A percentile compares a stretch with the other conserved stretches of the same genome.
Conservation (phyloP, 2,113 vertebrate species). For the Fregata magnificens region DNA sequence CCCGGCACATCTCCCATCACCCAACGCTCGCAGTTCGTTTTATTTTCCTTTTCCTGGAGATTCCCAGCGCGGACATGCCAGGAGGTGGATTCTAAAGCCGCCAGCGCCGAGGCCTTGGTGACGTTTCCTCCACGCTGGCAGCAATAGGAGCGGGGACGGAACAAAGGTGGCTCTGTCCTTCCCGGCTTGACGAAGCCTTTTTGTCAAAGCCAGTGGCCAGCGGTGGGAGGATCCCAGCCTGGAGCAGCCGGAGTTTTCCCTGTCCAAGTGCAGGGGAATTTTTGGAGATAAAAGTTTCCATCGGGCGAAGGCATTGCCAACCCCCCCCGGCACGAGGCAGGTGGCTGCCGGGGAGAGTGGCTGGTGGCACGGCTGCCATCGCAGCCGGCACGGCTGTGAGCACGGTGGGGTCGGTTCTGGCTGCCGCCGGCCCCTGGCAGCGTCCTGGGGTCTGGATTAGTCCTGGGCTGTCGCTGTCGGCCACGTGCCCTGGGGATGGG, state of each 20-base stretch:
- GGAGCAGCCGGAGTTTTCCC: not conserved
- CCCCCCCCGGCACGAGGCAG: not conserved
- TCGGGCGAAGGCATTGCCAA: not conserved
- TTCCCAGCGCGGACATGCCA: not conserved
- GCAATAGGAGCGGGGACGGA: not conserved
- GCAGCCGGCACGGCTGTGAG: not conserved
- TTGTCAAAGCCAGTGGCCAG: not conserved
- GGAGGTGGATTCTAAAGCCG: not conserved
- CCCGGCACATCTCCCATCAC: not conserved
- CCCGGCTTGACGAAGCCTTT: not conserved
- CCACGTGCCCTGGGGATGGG: not conserved
- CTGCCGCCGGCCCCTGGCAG: not conserved
- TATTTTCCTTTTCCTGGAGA: not conserved
- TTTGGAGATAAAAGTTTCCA: not conserved
- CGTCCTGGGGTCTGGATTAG: not conserved
- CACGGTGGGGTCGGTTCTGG: too few relatives aligned
- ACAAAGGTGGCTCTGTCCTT: not conserved
- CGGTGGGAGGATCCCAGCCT: not conserved
- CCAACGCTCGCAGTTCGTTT: fast-evolving
- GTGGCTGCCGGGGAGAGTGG: not conserved
- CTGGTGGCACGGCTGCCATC: not conserved
- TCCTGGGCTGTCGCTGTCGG: not conserved
- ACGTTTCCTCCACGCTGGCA: not conserved
- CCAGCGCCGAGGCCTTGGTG: not conserved
- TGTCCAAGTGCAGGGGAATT: not conserved